Base-by-base conservation (phyloP, 1,140 invertebrate species). In the Phortica variegata region DNA sequence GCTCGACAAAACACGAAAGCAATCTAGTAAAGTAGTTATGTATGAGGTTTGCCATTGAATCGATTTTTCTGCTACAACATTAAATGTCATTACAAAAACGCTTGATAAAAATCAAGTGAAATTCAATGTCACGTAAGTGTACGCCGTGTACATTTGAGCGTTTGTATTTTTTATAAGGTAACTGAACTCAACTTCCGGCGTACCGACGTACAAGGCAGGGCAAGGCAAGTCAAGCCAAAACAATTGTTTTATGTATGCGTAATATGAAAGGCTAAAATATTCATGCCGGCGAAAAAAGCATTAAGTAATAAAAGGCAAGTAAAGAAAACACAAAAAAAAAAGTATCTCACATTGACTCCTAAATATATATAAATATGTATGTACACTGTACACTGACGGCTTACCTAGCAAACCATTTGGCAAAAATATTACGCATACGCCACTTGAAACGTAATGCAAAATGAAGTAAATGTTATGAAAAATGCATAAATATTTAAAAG, bases 321-420 rank as follows among this genome's bases (percentile, higher is more conserved):
- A 43, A 45, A 26, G 43, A 40, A 50, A 33, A 12, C 9, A 33
- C 12, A 34, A 51, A 38, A 34, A 45, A 26, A 36, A 12, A 23
- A 33, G n/a, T n/a, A n/a, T n/a, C n/a, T n/a, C n/a, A n/a, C n/a
- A n/a, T n/a, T n/a, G n/a, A n/a, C n/a, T n/a, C n/a, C n/a, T n/a
- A n/a, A n/a, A n/a, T n/a, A 31, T 7, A 57, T 9, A 54, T 26
- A 32, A 39, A 36, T 34, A 38, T 26, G 34, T 6, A 16, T n/a
- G 10, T 13, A 8, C 6, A 33, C 29, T 15, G 5, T 34, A 13
- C 43, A 49, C 46, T 39, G 46, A 49, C 31, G 49, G 68, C 63
- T 68, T 63, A 68, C 63, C 63, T 68, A 60, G 63, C 60, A 56
- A 68, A 59, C 63, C 63, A 68, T 68, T 63, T 68, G 41, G 46